phyloP scores from a whole-genome alignment of 2,797 vertebrate species.

The Acanthurus tractus region DNA sequence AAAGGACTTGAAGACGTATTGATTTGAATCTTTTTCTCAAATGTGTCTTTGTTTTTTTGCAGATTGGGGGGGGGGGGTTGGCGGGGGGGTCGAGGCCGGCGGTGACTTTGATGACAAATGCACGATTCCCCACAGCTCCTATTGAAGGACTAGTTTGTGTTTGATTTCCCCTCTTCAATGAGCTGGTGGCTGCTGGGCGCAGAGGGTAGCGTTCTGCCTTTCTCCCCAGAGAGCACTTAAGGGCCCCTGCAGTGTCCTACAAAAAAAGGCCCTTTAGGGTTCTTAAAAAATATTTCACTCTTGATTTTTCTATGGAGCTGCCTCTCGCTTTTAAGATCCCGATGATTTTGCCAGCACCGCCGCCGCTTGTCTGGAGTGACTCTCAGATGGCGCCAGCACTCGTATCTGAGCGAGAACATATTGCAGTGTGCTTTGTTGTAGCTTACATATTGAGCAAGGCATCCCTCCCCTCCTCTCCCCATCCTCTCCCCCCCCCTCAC shows the following conservation, averaged over 20 bases:
- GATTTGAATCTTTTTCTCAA: conserved; percentile 79
- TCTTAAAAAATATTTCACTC: conserved; percentile 37
- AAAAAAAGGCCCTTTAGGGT: conserved; percentile 40
- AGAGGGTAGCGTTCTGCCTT: conserved; percentile 52
- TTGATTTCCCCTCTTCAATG: conserved; percentile 62
- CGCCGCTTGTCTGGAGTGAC: background rate
- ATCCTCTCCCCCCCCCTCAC: conserved; percentile 13
- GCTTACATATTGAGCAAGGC: conserved; percentile 36
- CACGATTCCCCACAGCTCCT: conserved; percentile 41
- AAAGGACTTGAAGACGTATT: conserved; percentile 64
- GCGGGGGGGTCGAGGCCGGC: conserved; percentile 1
- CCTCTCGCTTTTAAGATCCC: conserved; percentile 43
- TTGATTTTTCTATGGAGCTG: conserved; percentile 47
- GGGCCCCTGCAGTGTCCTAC: conserved; percentile 37
- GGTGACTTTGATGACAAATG: conserved; percentile 61
- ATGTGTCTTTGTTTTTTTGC: conserved; percentile 50
- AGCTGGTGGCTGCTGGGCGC: conserved; percentile 46
- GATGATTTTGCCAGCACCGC: conserved; percentile 35
- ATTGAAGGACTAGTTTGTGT: conserved; percentile 59
- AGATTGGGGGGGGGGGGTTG: conserved; percentile 5
- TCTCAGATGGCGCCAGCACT: conserved; percentile 27
- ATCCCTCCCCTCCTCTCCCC: background rate
- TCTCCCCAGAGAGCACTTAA: conserved; percentile 63
- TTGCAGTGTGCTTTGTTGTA: conserved; percentile 37
- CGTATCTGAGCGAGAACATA: conserved; percentile 42